Percentiles rank a stretch among this genome's conserved stretches.
phyloP scores from a whole-genome alignment of 1,140 invertebrate species.

The Formica exsecta region DNA sequence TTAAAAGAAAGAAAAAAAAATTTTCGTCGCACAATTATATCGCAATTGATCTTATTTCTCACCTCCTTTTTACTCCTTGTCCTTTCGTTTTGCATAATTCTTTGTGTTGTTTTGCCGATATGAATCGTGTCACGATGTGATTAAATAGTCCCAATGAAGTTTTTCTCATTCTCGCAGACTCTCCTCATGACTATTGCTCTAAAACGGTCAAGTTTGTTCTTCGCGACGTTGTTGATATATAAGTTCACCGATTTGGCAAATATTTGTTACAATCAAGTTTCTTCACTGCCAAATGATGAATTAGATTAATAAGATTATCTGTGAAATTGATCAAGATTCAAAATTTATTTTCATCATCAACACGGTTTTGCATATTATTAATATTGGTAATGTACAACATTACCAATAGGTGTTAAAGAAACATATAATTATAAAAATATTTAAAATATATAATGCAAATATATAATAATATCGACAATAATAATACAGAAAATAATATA shows the following conservation, averaged over 20 bases:
- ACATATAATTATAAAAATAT: background rate
- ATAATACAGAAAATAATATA: too few relatives aligned
- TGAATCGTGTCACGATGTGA: slow-evolving; percentile 35
- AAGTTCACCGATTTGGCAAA: background rate
- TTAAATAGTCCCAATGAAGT: slow-evolving; percentile 36
- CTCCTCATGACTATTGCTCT: background rate
- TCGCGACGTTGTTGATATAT: background rate
- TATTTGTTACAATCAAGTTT: slow-evolving; percentile 7
- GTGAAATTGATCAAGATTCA: background rate
- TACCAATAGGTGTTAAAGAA: background rate
- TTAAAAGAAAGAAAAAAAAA: too few relatives aligned
- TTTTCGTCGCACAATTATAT: background rate
- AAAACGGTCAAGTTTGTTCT: slow-evolving; percentile 30
- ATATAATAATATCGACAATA: too few relatives aligned
- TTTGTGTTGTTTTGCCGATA: slow-evolving; percentile 23
- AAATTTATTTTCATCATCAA: background rate
- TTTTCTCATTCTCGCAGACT: background rate
- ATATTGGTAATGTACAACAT: background rate
- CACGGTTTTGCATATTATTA: background rate
- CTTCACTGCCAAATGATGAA: background rate
- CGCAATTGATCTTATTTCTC: slow-evolving; percentile 60
- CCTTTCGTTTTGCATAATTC: slow-evolving; percentile 58
- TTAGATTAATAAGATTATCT: background rate
- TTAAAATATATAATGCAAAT: background rate
- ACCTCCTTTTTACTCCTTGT: slow-evolving; percentile 40